Base-by-base conservation (phyloP, 2,113 vertebrate genomes). In the Cettia cetti region DNA sequence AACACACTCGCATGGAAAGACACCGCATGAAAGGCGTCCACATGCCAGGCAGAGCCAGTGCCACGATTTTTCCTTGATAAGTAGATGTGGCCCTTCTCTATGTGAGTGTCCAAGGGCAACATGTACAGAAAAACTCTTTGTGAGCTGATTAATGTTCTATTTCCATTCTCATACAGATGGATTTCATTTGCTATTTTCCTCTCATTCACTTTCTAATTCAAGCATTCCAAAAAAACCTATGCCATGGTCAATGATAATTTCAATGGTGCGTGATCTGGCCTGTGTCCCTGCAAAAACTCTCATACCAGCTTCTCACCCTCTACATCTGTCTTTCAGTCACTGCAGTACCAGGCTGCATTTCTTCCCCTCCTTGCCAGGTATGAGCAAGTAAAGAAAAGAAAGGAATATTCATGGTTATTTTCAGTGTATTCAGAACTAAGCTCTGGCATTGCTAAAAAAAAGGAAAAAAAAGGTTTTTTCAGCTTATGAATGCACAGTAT, bases 71-170 rank as follows among this genome's bases (percentile, higher is more conserved):
- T 23, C 90, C 77, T 71, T 69, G 71, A 37, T 92, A 96, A 94
- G 91, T 57, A 86, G 59, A 93, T 56, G 75, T 86, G 86, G 74
- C 50, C 86, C 69, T 94, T 90, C 93, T 68, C 65, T 53, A 0
- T 35, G 26, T 26, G 50, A 95, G 63, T 27, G 61, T 90, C 82
- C 77, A 93, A 94, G 64, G 83, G 88, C 77, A 96, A 57, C 35
- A 37, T 14, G 52, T 20, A 94, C 11, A 96, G 90, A 93, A 96
- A 95, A 97, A 79, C 86, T 75, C 96, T 95, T 95, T 96, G 94
- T 93, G 71, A 96, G 82, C 49, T 94, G 86, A 95, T 49, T 40
- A 75, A 92, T 95, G 86, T 49, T 76, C 65, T 57, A 84, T 45
- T 83, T 45, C 68, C 65, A 40, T 65, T 83, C 78, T 90, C 56